phyloP scores from a whole-genome alignment of 2,113 vertebrate species.

The Syrmaticus mikado region DNA sequence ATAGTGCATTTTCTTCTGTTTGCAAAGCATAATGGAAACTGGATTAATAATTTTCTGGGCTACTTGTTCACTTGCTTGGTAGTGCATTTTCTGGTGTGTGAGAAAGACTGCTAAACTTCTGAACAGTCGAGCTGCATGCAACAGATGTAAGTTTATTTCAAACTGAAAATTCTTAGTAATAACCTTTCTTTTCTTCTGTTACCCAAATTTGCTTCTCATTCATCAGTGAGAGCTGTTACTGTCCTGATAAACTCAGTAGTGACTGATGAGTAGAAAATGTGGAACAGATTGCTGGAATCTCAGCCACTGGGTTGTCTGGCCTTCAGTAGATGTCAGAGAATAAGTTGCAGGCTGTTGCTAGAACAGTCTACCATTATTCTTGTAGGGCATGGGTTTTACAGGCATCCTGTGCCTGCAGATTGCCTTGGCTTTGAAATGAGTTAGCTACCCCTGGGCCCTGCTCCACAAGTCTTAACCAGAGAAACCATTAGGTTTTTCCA shows the following conservation, averaged over 20 bases:
- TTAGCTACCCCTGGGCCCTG: neutral
- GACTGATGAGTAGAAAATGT: neutral
- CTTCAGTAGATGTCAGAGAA: neutral
- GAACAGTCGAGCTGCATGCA: neutral
- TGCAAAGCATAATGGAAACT: neutral
- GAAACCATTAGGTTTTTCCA: neutral
- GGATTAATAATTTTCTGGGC: neutral
- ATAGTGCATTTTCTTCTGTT: neutral
- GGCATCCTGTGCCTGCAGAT: neutral
- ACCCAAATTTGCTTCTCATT: neutral
- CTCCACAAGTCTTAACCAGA: neutral
- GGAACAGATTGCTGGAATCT: neutral
- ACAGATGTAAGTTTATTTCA: neutral
- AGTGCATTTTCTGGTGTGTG: neutral
- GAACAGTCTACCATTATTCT: neutral
- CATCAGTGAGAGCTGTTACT: neutral
- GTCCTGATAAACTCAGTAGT: neutral
- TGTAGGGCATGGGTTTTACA: neutral
- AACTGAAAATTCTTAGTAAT: neutral
- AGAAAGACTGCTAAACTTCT: neutral
- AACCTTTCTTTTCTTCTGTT: neutral
- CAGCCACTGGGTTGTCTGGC: neutral
- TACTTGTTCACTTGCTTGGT: neutral
- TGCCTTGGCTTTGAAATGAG: neutral
- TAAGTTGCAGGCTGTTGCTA: neutral